Base-by-base conservation (phyloP, 2,113 vertebrate species). In the Pycnonotus jocosus region DNA sequence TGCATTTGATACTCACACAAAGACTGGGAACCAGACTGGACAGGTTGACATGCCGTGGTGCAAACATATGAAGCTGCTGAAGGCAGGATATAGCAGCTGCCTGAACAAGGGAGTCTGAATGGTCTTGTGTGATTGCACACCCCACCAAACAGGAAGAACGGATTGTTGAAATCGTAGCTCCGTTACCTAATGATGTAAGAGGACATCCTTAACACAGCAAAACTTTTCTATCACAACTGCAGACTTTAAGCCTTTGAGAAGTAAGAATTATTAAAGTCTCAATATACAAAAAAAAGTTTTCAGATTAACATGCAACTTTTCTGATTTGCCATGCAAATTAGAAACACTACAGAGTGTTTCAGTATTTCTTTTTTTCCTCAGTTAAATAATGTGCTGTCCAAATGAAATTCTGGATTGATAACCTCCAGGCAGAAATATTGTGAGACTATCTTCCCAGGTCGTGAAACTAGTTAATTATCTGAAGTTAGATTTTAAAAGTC, bases 11-110 rank as follows among this genome's bases (percentile, higher is more conserved):
- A 98, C 98, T 98, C 96, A 99, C 99, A 87, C 99, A 99, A 83
- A 99, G 99, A 91, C 99, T 99, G 69, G 99, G 99, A 97, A 99
- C 99, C 77, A 99, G 98, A 96, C 99, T 99, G 91, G 99, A 99
- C 6, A 99, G 97, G 97, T 99, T 99, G 97, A 99, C 99, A 3
- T 99, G 99, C 4, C 99, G 98, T 18, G 99, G 99, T 57, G 99
- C 99, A 81, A 99, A 99, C 99, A 99, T 99, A 93, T 99, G 99
- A 86, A 99, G 98, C 93, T 99, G 99, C 97, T 99, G 99, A 93
- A 99, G 98, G 95, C 99, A 99, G 48, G 99, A 99, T 96, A 99
- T 99, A 85, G 99, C 99, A 40, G 99, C 99, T 51, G 99, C 99
- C 96, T 99, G 99, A 62, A 99, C 99, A 5, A 99, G 98, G 0